Base-by-base conservation (phyloP, 2,113 vertebrate species). In the Trematomus loennbergii region DNA sequence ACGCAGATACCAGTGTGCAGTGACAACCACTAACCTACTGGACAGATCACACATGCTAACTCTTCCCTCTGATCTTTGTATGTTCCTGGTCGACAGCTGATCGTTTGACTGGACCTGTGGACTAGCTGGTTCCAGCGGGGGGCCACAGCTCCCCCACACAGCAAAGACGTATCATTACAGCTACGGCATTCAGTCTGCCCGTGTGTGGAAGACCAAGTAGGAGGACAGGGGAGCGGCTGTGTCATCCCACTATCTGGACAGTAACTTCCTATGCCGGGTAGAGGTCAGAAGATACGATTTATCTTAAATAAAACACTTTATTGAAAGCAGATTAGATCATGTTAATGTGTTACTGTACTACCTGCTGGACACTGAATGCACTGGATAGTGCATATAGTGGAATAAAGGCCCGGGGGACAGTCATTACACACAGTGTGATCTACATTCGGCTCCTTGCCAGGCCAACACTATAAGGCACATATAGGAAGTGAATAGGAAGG, bases 281-380 rank as follows among this genome's bases (percentile, higher is more conserved):
- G 55, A 86, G 18, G 65, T 67, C 17, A 43, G 16, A 36, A 49
- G 36, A 49, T 75, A 33, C 17, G 1, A 20, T 52, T 63, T 66
- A 46, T 25, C 46, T 61, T 0, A 66, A 65, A 22, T 58, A 4
- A 52, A 49, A 40, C 12, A 36, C 40, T 18, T 5, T 16, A 48
- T 9, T 40, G 11, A 33, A 29, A 11, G 59, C 16, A 72, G 4
- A 73, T 57, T 22, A 53, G 17, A 57, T 9, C 10, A 25, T 25
- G 5, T 13, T 60, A 36, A 62, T 65, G 20, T 60, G 43, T 67
- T 9, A 49, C n/a, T 53, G 43, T 11, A 87, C 66, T 90, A 97
- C 97, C 96, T 94, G 92, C 80, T n/a, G 95, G 95, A 91, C 95
- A 97, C 49, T 79, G 90, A 59, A 94, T 90, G 88, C 94, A 96